Base-by-base conservation (phyloP, 2,797 vertebrate species). In the Hyperoplus immaculatus region DNA sequence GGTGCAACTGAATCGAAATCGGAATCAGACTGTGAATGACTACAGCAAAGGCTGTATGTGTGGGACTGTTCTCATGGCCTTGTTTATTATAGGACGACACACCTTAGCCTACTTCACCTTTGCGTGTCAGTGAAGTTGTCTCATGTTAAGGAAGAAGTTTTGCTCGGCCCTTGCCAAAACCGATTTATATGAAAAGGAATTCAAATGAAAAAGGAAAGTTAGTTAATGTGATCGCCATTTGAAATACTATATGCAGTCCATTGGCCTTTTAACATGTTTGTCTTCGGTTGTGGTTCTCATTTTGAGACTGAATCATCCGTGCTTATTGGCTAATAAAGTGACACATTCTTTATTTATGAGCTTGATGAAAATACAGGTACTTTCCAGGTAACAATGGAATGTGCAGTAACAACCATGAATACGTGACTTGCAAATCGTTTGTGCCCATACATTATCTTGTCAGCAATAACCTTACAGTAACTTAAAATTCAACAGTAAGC, bases 1-100 rank as follows among this genome's bases (percentile, higher is more conserved):
- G 9, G 63, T 73, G 38, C 5, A 29, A 69, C 58, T 64, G 2
- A 61, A 78, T 82, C 80, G 74, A 74, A 75, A 58, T 38, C 56
- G 12, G 10, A 39, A 51, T 60, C 50, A 43, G n/a, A 46, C 13
- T 5, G 45, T 54, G 64, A 78, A 64, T 62, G 79, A 76, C 41
- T 42, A 15, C 43, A 45, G 10, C 5, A 54, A 74, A 82, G 61
- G 60, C 12, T 53, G 46, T 64, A 50, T 63, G 55, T 89, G 79
- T 0, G 49, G 45, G 39, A 53, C 39, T 70, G 53, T 29, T 78
- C 16, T 75, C 64, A 29, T 66, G 54, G 51, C 47, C n/a, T 54
- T 0, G 42, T 78, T 71, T 59, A 16, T 67, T 18, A 4, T 0
- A 47, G 8, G 66, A 15, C 0, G 76, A 76, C 83, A 85, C 86